Base-by-base conservation (phyloP, 2,888 invertebrate species). In the Hemaris fuciformis region DNA sequence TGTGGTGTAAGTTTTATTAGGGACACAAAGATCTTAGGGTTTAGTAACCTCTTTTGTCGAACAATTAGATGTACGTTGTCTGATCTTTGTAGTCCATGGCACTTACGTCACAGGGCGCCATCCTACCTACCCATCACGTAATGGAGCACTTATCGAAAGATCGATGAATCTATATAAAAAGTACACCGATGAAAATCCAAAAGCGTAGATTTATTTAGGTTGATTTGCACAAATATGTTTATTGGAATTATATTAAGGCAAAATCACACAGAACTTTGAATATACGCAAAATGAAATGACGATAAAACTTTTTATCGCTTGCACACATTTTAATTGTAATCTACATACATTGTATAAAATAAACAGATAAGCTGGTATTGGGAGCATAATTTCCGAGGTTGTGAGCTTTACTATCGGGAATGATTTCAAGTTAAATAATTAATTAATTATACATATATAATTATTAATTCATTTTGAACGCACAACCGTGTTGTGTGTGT, bases 321-420 rank as follows among this genome's bases (percentile, higher is more conserved):
- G 81, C 84, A 85, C 82, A 74, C 66, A 72, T 73, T 71, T 71
- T 65, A 72, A 72, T 73, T 72, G 69, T 61, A 81, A 76, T 84
- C 72, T 73, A 79, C 69, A 74, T 83, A 76, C 81, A 74, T 83
- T 84, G 84, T 88, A 85, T 81, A 79, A 79, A 75, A 76, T 82
- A 82, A 82, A 84, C 85, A 80, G 81, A 83, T 77, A 88, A 90
- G 92, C 91, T 92, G 92, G 92, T 92, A 89, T 88, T 91, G 91
- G 92, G 92, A 92, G 91, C 92, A 92, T 91, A 75, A 88, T 91
- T 92, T 91, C 91, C 91, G 91, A 85, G 90, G 91, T 92, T 91
- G 91, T 91, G 91, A 91, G 83, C 83, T 86, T 85, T 84, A 80
- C 89, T 88, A 83, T 89, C 92, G 92, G 92, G 83, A 92, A 91